A percentile compares a stretch with the other conserved stretches of the same genome.
phyloP scores from a whole-genome alignment of 2,797 vertebrate genomes.

The Acanthopagrus latus region DNA sequence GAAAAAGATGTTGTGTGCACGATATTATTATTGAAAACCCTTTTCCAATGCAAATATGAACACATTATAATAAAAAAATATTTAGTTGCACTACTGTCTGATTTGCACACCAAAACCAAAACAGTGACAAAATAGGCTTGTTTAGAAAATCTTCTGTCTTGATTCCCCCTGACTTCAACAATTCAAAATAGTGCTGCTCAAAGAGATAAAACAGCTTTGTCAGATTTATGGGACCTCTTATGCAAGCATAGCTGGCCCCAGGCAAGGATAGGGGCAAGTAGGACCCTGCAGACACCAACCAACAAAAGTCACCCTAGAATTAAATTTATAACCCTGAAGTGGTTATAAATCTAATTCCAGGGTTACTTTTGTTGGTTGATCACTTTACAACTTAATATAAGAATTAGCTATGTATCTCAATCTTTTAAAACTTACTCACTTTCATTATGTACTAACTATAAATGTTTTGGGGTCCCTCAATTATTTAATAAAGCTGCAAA shows the following conservation, averaged over 20 bases:
- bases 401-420: neutral
- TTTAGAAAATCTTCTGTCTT: neutral
- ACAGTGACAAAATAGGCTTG: neutral
- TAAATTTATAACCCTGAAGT: too few relatives aligned
- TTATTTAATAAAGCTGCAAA: too few relatives aligned
- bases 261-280: neutral
- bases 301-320: too few relatives aligned
- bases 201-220: neutral
- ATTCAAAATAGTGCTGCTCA: neutral
- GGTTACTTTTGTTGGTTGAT: too few relatives aligned
- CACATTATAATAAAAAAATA: too few relatives aligned
- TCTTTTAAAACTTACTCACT: neutral
- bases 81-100: neutral
- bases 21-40: too few relatives aligned
- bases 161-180: neutral
- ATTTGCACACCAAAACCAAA: neutral
- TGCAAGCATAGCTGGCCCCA: conserved; percentile 5
- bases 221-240: conserved; percentile 23
- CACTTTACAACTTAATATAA: neutral
- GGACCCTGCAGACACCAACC: too few relatives aligned
- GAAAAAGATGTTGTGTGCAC: too few relatives aligned
- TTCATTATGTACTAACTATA: too few relatives aligned
- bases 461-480: too few relatives aligned
- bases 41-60: neutral
- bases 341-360: too few relatives aligned